phyloP scores from a whole-genome alignment of 2,888 invertebrate genomes.

The Habrosyne pyritoides region DNA sequence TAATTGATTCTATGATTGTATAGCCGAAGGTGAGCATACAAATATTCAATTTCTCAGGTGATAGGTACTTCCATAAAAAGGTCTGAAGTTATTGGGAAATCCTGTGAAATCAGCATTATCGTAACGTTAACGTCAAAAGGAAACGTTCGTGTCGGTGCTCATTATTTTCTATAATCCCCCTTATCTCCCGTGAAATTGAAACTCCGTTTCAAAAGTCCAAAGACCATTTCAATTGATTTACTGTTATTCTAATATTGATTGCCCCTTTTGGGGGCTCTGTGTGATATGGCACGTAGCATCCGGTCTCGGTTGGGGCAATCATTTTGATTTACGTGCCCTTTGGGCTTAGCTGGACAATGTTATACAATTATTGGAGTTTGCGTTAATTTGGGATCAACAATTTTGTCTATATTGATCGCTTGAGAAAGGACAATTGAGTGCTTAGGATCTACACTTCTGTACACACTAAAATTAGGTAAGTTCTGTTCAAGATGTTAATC shows the following conservation, averaged over 20 bases:
- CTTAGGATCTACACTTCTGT: no score
- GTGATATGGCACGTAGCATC: conserved; percentile 5
- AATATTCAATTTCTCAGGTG: no score
- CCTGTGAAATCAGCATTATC: not conserved
- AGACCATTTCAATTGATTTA: conserved; percentile 3
- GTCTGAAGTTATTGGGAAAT: not conserved
- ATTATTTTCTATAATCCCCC: conserved; percentile 3
- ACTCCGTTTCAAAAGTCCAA: conserved; percentile 3
- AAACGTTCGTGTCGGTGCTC: not conserved
- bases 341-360: conserved; percentile 3
- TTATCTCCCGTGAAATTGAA: conserved; percentile 4
- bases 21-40: no score
- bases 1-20: no score
- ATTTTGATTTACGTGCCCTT: conserved; percentile 2
- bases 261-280: not conserved
- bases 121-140: not conserved
- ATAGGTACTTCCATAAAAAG: not conserved
- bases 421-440: not conserved
- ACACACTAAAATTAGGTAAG: no score
- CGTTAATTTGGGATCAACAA: conserved; percentile 5
- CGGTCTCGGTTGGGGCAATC: not conserved
- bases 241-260: conserved; percentile 2
- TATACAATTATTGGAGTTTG: conserved; percentile 4
- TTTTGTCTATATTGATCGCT: not conserved
- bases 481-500: no score